Percentiles rank a stretch among this genome's conserved stretches.
These are phyloP conservation scores for Styela plicata DNA, from an alignment of 23 tunicate species.

Conservation along the genomic window DNA sequence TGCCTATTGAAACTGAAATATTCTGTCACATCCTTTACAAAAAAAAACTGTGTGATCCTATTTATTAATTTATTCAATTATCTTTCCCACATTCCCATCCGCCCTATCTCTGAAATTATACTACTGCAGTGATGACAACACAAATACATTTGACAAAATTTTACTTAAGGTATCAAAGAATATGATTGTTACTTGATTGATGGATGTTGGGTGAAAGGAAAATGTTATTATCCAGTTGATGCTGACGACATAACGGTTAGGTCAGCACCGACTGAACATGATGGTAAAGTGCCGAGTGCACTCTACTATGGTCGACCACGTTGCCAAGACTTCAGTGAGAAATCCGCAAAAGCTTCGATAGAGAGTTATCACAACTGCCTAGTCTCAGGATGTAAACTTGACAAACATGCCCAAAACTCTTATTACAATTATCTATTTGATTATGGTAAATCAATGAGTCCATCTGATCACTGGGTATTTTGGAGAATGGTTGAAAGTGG, in stretches of 20 bases:
- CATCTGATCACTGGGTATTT: slow-evolving; percentile 31
- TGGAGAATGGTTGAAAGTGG: slow-evolving; percentile 32
- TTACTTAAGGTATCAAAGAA: slow-evolving; percentile 19
- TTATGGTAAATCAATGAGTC: slow-evolving; percentile 1
- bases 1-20: not conserved
- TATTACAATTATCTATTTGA: slow-evolving; percentile 29
- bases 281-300: slow-evolving; percentile 4
- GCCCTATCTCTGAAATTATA: no score
- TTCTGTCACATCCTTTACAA: no score
- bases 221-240: slow-evolving; percentile 26
- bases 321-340: slow-evolving; percentile 14
- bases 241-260: not conserved
- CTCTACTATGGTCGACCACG: slow-evolving; percentile 17
- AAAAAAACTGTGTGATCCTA: no score
- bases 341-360: not conserved
- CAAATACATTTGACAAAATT: no score
- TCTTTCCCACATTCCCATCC: no score
- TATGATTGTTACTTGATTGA: slow-evolving; percentile 13
- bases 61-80: no score
- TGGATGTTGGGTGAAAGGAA: slow-evolving; percentile 14
- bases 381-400: slow-evolving; percentile 22
- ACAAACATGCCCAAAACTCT: slow-evolving; percentile 17
- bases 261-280: slow-evolving; percentile 4
- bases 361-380: slow-evolving; percentile 31
- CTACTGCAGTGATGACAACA: no score